Evolutionary conservation across 2,888 invertebrate genomes (phyloP).

Genomic region (Laspeyria flexula): DNA sequence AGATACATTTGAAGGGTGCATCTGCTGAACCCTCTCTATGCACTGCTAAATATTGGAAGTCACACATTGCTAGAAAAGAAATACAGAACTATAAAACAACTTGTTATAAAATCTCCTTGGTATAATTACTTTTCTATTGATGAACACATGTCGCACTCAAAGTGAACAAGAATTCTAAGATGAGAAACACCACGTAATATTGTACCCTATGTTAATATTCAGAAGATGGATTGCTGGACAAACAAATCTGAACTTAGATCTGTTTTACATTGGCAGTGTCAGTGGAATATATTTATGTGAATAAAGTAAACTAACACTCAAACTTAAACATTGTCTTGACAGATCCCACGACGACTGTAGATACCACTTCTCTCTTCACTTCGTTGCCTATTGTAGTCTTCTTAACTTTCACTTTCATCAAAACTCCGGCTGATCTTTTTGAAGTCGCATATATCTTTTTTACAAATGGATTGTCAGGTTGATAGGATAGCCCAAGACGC

Average conservation of each 20-base stretch:
- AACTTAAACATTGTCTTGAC: conserved; percentile 88
- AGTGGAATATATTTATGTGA: too few relatives aligned
- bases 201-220: too few relatives aligned
- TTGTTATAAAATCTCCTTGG: too few relatives aligned
- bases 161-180: too few relatives aligned
- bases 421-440: conserved; percentile 88
- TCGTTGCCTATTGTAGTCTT: conserved; percentile 69
- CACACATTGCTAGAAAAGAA: conserved; percentile 90
- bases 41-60: conserved; percentile 97
- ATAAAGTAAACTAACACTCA: conserved; percentile 82
- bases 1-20: conserved; percentile 84
- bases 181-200: too few relatives aligned
- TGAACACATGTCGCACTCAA: too few relatives aligned
- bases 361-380: conserved; percentile 72
- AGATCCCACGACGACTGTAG: conserved; percentile 86
- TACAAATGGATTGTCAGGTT: conserved; percentile 92
- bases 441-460: conserved; percentile 92
- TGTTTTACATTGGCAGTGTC: too few relatives aligned
- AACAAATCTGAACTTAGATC: too few relatives aligned
- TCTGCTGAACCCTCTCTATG: conserved; percentile 61
- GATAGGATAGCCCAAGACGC: conserved; percentile 91
- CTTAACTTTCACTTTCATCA: conserved; percentile 90
- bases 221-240: too few relatives aligned
- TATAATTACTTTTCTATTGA: too few relatives aligned
- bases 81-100: background rate